Conservation (phyloP, 1,140 invertebrate genomes). For the Manduca sexta region DNA sequence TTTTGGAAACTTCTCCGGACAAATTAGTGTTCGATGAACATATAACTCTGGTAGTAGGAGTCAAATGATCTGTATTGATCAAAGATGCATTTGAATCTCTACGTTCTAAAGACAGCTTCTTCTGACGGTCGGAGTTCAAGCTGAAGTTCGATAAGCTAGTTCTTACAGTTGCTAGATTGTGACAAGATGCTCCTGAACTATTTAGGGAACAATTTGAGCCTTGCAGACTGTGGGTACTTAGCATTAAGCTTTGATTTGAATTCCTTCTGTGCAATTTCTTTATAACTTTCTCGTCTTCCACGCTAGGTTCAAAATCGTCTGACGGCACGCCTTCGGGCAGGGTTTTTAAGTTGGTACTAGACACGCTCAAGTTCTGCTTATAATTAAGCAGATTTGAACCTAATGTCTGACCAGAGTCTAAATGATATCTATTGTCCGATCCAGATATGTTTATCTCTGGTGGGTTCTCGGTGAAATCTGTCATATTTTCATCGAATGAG, state of each 20-base stretch:
- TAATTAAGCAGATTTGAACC: conserved; percentile 67
- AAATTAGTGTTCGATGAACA: conserved; percentile 58
- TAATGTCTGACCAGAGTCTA: conserved; percentile 42
- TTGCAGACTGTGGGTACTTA: conserved; percentile 73
- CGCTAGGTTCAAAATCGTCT: conserved; percentile 74
- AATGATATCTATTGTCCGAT: conserved; percentile 31
- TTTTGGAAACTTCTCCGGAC: conserved; percentile 65
- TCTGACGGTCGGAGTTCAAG: conserved; percentile 63
- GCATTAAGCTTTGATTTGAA: conserved; percentile 90
- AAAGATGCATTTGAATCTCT: conserved; percentile 91
- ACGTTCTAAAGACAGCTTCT: conserved; percentile 80
- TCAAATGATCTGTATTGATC: conserved; percentile 72
- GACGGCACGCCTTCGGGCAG: conserved; percentile 78
- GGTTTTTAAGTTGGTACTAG: conserved; percentile 77
- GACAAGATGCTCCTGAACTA: conserved; percentile 62
- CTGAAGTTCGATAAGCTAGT: conserved; percentile 70
- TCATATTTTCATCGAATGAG: conserved; percentile 69
- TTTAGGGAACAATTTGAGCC: conserved; percentile 66
- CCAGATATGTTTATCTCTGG: conserved; percentile 53
- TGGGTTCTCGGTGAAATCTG: conserved; percentile 38
- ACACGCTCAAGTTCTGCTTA: conserved; percentile 73
- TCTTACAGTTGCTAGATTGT: conserved; percentile 60
- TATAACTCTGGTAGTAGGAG: conserved; percentile 52
- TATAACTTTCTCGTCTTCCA: conserved; percentile 56
- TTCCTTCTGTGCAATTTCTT: conserved; percentile 81